Conservation (phyloP, 2,888 invertebrate species). For the Lydus trimaculatus region DNA sequence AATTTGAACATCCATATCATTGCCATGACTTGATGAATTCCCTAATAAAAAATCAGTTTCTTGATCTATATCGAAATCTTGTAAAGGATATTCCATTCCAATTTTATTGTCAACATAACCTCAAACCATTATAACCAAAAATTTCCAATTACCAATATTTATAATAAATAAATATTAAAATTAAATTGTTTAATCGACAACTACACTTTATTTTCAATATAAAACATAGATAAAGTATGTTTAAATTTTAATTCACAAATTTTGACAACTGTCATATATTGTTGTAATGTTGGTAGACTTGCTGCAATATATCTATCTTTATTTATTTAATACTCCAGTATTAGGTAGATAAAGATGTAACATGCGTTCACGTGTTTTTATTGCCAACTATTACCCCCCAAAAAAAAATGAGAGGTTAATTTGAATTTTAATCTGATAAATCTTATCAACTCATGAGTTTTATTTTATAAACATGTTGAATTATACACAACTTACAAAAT, state of each 20-base stretch:
- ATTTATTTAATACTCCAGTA: background rate
- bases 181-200: background rate
- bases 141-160: background rate
- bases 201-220: background rate
- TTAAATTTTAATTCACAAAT: background rate
- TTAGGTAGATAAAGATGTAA: background rate
- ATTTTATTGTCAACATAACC: slow-evolving; percentile 25
- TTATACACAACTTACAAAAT: slow-evolving; percentile 31
- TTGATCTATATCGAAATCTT: slow-evolving; percentile 59
- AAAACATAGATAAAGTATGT: background rate
- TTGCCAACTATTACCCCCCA: background rate
- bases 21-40: slow-evolving; percentile 53
- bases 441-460: slow-evolving; percentile 25
- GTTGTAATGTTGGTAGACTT: background rate
- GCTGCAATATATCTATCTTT: background rate
- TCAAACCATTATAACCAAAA: slow-evolving; percentile 15
- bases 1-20: slow-evolving; percentile 57
- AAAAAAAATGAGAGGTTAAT: slow-evolving; percentile 37
- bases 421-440: slow-evolving; percentile 32
- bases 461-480: slow-evolving; percentile 32
- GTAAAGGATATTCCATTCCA: slow-evolving; percentile 61
- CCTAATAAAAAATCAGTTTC: slow-evolving; percentile 60
- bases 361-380: background rate
- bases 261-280: too few species aligned
- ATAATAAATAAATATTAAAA: background rate